Base-by-base conservation (phyloP, 2,797 vertebrate species). In the Tympanoctomys barrerae region DNA sequence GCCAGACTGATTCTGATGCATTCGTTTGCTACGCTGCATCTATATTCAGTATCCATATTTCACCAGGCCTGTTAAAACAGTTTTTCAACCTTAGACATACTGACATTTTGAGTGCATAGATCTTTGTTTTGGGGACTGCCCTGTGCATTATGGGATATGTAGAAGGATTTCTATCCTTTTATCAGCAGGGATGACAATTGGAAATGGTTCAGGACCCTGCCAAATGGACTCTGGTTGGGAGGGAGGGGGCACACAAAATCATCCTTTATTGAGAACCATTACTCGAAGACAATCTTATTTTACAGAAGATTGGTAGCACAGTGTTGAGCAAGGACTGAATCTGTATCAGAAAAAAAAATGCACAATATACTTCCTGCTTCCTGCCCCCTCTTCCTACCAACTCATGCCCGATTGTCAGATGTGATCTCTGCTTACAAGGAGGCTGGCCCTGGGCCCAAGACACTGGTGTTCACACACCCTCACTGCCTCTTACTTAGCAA, bases 91-190 rank as follows among this genome's bases (percentile, higher is more conserved):
- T 59, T 11, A 28, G n/a, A 16, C n/a, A 36, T 57, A 16, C 7
- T 95, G 66, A 54, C 46, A 85, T 83, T 64, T 80, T 42, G 33
- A 24, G 36, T 7, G 31, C 70, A 57, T 5, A 18, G 0, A 59
- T 78, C 10, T 96, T 85, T 73, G 42, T 85, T 83, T 82, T 28
- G 18, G 7, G 26, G 54, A 24, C 12, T 61, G 4, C 62, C 71
- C 10, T 77, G 7, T n/a, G 12, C 26, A 13, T n/a, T 90, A 19
- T 28, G 83, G 52, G 39, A 49, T 64, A 36, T 46, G 94, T 57
- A 68, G 61, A 39, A 83, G 59, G 18, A 66, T 77, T 71, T 77
- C 36, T 91, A n/a, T 70, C 52, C 80, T 92, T 88, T 73, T 68
- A 52, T 33, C 33, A 57, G 9, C 21, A 90, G 33, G 2, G 33